These are phyloP conservation scores for Stigmatopora nigra DNA, from an alignment of 2,113 vertebrate species.

Conservation along the genomic window DNA sequence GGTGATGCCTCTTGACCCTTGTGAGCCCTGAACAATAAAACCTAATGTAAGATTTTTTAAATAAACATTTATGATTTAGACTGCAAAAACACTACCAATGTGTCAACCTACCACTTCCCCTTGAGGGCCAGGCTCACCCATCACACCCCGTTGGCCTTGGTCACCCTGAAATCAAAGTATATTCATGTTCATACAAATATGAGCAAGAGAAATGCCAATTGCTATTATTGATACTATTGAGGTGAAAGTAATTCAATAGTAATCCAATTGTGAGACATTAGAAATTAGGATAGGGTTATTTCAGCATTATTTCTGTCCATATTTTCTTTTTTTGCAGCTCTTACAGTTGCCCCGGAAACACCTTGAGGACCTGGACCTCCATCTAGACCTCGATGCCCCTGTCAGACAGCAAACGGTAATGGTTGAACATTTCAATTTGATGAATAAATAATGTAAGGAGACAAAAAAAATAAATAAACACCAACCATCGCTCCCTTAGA, in stretches of 20 bases:
- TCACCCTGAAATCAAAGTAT: conserved; percentile 76
- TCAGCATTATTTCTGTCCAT: not conserved
- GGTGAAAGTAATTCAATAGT: too few relatives aligned
- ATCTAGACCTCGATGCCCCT: conserved; percentile 87
- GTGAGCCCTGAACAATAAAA: conserved; percentile 72
- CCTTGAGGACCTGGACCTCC: conserved; percentile 85
- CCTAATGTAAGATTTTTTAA: not conserved
- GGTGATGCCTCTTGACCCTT: conserved; percentile 84
- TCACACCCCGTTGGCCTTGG: conserved; percentile 79
- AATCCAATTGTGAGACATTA: too few relatives aligned
- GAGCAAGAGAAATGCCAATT: too few relatives aligned
- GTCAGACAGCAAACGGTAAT: conserved; percentile 20
- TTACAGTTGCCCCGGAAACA: conserved; percentile 81
- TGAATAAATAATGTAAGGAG: not conserved
- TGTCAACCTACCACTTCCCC: conserved; percentile 77
- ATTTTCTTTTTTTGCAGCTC: conserved; percentile 37
- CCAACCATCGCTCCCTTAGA: conserved; percentile 85
- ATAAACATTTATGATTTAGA: not conserved
- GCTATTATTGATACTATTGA: too few relatives aligned
- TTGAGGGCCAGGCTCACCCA: conserved; percentile 83
- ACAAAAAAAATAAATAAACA: not conserved
- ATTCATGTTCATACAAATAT: too few relatives aligned
- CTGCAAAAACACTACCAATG: not conserved
- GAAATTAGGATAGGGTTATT: too few relatives aligned
- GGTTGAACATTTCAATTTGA: not conserved